Percentiles rank a stretch among this genome's conserved stretches.
Conservation (phyloP, 2,888 invertebrate species). For the Blastobasis lacticolella region DNA sequence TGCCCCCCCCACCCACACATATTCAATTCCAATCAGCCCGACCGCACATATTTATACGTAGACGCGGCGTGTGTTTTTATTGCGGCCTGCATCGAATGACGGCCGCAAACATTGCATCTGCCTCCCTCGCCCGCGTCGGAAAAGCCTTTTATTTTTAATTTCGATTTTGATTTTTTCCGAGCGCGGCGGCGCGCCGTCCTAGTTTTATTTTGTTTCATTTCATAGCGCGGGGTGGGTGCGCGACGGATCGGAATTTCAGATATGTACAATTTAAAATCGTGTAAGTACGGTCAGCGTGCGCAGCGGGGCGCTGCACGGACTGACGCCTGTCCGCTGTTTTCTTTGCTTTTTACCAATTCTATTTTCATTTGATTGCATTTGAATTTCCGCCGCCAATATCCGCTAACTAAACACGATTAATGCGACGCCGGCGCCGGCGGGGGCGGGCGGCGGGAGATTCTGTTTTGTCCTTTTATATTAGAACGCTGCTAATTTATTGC, state of each 20-base stretch:
- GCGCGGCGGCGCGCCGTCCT: slow-evolving; percentile 56
- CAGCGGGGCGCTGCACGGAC: slow-evolving; percentile 42
- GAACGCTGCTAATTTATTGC: slow-evolving; percentile 71
- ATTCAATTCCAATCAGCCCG: slow-evolving; percentile 74
- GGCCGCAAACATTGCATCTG: slow-evolving; percentile 69
- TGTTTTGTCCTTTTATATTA: slow-evolving; percentile 73
- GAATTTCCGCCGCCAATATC: slow-evolving; percentile 74
- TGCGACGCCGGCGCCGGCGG: slow-evolving; percentile 57
- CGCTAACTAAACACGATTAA: slow-evolving; percentile 76
- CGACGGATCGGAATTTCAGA: slow-evolving; percentile 75
- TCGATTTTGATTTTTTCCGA: slow-evolving; percentile 72
- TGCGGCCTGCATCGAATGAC: slow-evolving; percentile 69
- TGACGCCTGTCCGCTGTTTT: slow-evolving; percentile 73
- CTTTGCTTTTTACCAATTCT: slow-evolving; percentile 71
- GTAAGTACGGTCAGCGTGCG: slow-evolving; percentile 69
- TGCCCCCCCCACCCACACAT: slow-evolving; percentile 52
- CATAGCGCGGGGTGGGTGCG: slow-evolving; percentile 71
- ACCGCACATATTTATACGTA: slow-evolving; percentile 69
- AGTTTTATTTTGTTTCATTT: slow-evolving; percentile 74
- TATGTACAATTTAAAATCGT: slow-evolving; percentile 75
- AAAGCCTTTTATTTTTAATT: slow-evolving; percentile 71
- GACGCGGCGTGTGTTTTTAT: slow-evolving; percentile 65
- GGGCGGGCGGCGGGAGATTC: slow-evolving; percentile 32
- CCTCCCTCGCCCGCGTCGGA: slow-evolving; percentile 56
- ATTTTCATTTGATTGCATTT: slow-evolving; percentile 75